Evolutionary conservation across 2,797 vertebrate species (phyloP).

Genomic region (Rhynchotus rufescens): DNA sequence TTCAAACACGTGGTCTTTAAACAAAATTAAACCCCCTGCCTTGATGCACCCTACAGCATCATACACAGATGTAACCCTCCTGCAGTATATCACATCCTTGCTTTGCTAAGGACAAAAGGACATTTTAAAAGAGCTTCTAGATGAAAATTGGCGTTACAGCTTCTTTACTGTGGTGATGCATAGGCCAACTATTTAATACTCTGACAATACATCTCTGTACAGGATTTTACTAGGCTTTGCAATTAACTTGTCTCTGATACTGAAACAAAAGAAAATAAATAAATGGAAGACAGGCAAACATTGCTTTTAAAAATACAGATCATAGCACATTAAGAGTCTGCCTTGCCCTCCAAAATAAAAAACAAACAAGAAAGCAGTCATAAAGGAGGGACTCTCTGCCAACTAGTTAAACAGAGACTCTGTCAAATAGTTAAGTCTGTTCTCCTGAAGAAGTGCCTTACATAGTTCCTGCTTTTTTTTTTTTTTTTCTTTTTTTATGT

Average conservation of each 20-base stretch:
- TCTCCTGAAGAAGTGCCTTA: slow-evolving; percentile 40
- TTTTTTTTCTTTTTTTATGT: too few species aligned
- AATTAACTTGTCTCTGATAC: neutral
- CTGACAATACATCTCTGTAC: neutral
- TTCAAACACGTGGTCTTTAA: neutral
- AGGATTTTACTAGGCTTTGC: neutral
- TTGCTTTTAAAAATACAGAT: neutral
- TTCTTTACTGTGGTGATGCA: neutral
- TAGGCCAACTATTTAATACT: neutral
- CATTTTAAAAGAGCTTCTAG: neutral
- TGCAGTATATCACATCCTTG: neutral
- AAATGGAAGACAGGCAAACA: neutral
- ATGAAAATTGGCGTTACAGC: neutral
- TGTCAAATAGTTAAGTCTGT: neutral
- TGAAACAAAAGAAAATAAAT: neutral
- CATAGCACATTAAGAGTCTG: neutral
- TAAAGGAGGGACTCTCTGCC: neutral
- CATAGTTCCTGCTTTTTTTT: slow-evolving; percentile 47
- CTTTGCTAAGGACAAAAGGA: neutral
- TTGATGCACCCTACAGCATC: neutral
- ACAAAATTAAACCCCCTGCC: neutral
- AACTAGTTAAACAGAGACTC: neutral
- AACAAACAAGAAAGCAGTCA: neutral
- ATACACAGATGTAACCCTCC: neutral
- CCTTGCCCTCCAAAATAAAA: neutral